Evolutionary conservation across 2,797 vertebrate genomes (phyloP), one percentile per base, ranked within the genome.

Genomic region (Cyprinella venusta): DNA sequence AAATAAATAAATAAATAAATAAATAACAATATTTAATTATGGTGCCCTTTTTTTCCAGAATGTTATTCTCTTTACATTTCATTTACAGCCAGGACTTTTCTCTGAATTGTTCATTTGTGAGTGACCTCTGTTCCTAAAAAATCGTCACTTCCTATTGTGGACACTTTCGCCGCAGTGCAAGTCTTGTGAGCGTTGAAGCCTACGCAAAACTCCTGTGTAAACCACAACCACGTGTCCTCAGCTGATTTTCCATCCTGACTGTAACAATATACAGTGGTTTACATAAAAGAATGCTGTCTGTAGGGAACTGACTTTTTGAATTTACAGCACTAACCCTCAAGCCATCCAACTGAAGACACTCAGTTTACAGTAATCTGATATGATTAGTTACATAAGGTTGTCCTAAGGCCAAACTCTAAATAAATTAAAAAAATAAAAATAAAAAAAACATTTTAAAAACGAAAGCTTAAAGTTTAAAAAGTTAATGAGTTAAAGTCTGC

Each of bases 281-380:
- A 38, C 26, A 30, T 45, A 40, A 56, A 5, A 70, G 19, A 76
- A 76, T 70, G 45, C 38, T 59, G 33, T 72, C 45, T 50, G 24
- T 70, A 61, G 72, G 8, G 59, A 52, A 74, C n/a, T 40, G 24
- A 77, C 33, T 63, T 1, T 16, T 12, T 42, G 21, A 81, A 12
- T 72, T 52, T 45, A 54, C 4, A 36, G 30, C 48, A 6, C n/a
- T 70, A 38, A 40, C 33, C 69, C 50, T 56, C 26, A 61, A 61
- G 56, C 61, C 69, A 65, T 50, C 16, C 13, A 21, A 52, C 54
- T 81, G 10, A 80, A 76, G 71, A 40, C 65, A 38, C 45, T 24
- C 24, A 24, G 48, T 24, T 70, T 71, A 70, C 19, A 71, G 56
- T 56, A 33, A 80, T 33, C 61, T 72, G 64, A 84, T 71, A 76